A percentile compares a stretch with the other conserved stretches of the same genome.
These are phyloP conservation scores for Crotalus tigris DNA, from an alignment of 2,113 vertebrate genomes.

Conservation along the genomic window DNA sequence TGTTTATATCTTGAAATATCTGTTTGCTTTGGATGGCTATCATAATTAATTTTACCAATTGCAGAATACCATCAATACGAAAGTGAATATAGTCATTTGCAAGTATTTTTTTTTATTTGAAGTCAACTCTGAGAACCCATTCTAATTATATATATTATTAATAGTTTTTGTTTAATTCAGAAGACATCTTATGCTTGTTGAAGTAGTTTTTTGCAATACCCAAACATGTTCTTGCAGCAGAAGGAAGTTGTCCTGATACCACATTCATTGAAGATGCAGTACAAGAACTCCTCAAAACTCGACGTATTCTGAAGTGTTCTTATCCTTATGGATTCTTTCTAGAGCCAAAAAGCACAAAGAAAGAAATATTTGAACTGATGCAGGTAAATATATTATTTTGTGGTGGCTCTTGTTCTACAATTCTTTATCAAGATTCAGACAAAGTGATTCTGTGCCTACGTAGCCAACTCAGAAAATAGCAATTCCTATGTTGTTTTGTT, in stretches of 20 bases:
- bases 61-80: not conserved
- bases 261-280: conserved; percentile 99
- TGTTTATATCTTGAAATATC: not conserved
- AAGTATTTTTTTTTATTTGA: not conserved
- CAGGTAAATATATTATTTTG: conserved; percentile 76
- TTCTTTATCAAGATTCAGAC: not conserved
- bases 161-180: not conserved
- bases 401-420: conserved; percentile 12
- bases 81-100: not conserved
- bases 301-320: conserved; percentile 99
- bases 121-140: conserved; percentile 25
- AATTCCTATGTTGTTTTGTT: not conserved
- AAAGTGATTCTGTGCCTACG: not conserved
- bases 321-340: conserved; percentile 98
- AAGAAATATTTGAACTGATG: conserved; percentile 99
- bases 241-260: conserved; percentile 92
- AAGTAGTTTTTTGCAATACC: conserved; percentile 18
- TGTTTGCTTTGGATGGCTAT: not conserved
- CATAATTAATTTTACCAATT: not conserved
- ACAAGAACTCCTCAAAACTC: conserved; percentile 94
- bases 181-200: conserved; percentile 26
- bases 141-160: not conserved
- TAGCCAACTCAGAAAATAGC: not conserved
- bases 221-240: conserved; percentile 74
- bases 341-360: conserved; percentile 99